Evolutionary conservation across 2,888 invertebrate species (phyloP).

Genomic region (Pheosia gnoma): DNA sequence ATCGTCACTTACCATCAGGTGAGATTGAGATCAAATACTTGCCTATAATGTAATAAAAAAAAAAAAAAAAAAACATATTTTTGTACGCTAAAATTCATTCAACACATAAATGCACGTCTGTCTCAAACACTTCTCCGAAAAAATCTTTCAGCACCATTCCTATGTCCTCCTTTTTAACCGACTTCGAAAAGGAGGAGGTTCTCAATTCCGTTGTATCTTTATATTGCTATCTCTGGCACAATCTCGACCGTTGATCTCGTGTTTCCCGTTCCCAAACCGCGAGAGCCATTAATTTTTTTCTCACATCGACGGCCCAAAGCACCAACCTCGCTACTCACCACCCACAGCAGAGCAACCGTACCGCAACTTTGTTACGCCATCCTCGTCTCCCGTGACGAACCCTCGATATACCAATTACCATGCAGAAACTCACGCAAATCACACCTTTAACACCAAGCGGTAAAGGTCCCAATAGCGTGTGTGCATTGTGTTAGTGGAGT

Average conservation of each 20-base stretch:
- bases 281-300: constrained; percentile 19
- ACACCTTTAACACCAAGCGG: not conserved
- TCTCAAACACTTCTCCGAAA: too few species aligned
- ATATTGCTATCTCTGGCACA: not conserved
- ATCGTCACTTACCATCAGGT: too few species aligned
- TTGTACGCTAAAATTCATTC: too few species aligned
- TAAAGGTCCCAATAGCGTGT: constrained; percentile 20
- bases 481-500: constrained; percentile 2
- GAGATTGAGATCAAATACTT: too few species aligned
- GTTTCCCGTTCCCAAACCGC: constrained; percentile 13
- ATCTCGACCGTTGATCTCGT: constrained; percentile 2
- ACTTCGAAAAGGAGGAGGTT: too few species aligned
- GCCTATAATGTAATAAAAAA: too few species aligned
- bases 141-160: too few species aligned
- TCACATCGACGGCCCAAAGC: constrained; percentile 26
- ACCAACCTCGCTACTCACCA: constrained; percentile 34
- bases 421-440: constrained; percentile 15
- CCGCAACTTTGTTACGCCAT: constrained; percentile 61
- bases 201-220: not conserved
- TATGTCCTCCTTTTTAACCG: too few species aligned
- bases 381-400: constrained; percentile 65
- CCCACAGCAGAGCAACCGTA: constrained; percentile 57
- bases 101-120: too few species aligned
- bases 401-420: constrained; percentile 27
- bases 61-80: too few species aligned